Conservation (phyloP, 2,113 vertebrate genomes). For the Nothocercus nigrocapillus region DNA sequence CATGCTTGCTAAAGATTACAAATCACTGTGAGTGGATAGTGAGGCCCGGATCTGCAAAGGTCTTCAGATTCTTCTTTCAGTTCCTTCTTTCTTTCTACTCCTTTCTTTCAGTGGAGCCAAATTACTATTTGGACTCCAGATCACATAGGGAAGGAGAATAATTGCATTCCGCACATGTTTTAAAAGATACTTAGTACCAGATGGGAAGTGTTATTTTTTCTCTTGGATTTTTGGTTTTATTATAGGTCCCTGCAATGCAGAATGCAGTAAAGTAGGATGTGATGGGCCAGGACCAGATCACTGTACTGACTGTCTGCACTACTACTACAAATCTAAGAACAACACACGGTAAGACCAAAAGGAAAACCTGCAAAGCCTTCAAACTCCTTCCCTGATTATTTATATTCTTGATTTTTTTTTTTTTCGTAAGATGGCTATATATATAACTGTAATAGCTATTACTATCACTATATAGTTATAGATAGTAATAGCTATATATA, state of each 20-base stretch:
- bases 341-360: slow-evolving; percentile 87
- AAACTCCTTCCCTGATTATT: neutral
- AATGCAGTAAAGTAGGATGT: slow-evolving; percentile 94
- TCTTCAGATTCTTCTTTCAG: too few species aligned
- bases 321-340: slow-evolving; percentile 98
- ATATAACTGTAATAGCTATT: neutral
- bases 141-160: neutral
- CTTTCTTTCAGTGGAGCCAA: neutral
- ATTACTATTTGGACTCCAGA: neutral
- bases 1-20: neutral
- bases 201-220: neutral
- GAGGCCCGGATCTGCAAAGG: too few species aligned
- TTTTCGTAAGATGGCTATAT: neutral
- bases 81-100: neutral
- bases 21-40: too few species aligned
- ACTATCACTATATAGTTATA: too few species aligned
- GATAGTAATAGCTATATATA: too few species aligned
- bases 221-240: slow-evolving; percentile 4
- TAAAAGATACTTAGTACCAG: neutral
- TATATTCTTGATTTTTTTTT: neutral
- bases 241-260: slow-evolving; percentile 91
- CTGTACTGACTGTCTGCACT: slow-evolving; percentile 95
- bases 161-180: neutral
- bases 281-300: slow-evolving; percentile 96
- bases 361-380: neutral